These are phyloP conservation scores for Stenichneumon culpator DNA, from an alignment of 2,888 invertebrate species.

Conservation along the genomic window DNA sequence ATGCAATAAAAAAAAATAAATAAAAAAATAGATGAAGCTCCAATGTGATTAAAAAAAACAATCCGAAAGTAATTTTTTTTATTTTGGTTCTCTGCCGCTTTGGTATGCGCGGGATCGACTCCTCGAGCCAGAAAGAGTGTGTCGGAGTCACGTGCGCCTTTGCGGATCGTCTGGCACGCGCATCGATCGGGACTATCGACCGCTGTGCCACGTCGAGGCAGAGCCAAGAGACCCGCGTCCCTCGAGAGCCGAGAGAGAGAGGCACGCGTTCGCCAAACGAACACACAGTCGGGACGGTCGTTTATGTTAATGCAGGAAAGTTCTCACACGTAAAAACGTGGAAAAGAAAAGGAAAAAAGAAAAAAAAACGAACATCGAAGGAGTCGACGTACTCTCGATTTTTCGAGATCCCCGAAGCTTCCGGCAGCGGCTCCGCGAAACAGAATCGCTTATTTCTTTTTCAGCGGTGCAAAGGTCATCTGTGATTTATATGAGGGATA, in stretches of 20 bases:
- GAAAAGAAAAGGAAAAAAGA: not conserved
- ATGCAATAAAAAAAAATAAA: not conserved
- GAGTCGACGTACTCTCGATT: not conserved
- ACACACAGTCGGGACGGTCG: not conserved
- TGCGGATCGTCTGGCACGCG: conserved; percentile 37
- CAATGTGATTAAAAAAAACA: not conserved
- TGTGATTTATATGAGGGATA: not conserved
- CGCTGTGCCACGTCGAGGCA: conserved; percentile 14
- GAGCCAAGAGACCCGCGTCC: not conserved
- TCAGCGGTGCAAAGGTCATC: not conserved
- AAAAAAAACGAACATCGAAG: conserved; percentile 2
- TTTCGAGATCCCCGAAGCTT: not conserved
- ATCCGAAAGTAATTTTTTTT: not conserved
- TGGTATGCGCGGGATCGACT: not conserved
- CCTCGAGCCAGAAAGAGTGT: conserved; percentile 19
- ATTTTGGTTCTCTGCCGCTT: not conserved
- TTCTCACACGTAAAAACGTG: conserved; percentile 15
- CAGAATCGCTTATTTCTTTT: not conserved
- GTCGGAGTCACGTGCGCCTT: conserved; percentile 25
- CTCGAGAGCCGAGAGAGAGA: not conserved
- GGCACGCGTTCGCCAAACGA: conserved; percentile 4
- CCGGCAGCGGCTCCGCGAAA: not conserved
- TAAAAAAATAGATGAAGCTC: not conserved
- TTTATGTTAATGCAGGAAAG: conserved; percentile 35
- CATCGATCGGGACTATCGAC: conserved; percentile 47